These are phyloP conservation scores for Noturus placidus DNA, from an alignment of 2,113 vertebrate genomes.

Conservation along the genomic window DNA sequence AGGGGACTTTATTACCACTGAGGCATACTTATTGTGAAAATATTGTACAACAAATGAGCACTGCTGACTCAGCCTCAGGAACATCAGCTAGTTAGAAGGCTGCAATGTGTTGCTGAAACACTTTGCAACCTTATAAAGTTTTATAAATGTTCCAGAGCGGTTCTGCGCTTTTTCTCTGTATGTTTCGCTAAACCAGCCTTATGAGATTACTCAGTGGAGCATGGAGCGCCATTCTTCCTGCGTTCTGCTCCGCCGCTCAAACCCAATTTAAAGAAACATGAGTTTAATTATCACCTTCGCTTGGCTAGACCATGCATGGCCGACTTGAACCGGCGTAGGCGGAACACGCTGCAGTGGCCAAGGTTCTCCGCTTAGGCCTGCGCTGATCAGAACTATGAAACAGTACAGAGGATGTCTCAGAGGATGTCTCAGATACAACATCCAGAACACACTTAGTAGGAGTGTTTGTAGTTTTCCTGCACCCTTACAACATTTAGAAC, in stretches of 20 bases:
- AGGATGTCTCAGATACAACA: neutral
- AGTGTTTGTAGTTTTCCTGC: neutral
- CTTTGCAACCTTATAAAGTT: neutral
- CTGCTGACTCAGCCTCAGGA: neutral
- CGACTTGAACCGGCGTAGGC: neutral
- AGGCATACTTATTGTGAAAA: neutral
- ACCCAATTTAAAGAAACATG: conserved; percentile 50
- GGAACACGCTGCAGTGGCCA: neutral
- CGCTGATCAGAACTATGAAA: neutral
- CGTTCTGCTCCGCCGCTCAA: conserved; percentile 37
- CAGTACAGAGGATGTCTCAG: neutral
- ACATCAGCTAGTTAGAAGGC: neutral
- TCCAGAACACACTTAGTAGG: neutral
- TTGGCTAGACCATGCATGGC: conserved; percentile 32
- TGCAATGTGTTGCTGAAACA: neutral
- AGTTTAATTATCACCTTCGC: conserved; percentile 50
- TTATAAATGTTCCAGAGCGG: neutral
- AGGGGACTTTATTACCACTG: neutral
- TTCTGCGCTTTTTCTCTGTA: neutral
- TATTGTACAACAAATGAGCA: neutral
- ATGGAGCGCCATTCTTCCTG: neutral
- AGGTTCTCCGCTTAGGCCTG: neutral
- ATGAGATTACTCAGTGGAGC: conserved; percentile 24
- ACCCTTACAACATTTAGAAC: neutral
- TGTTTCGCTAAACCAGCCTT: conserved; percentile 13